These are phyloP conservation scores for Aramus guarauna DNA, from an alignment of 2,113 vertebrate species.

Conservation along the genomic window DNA sequence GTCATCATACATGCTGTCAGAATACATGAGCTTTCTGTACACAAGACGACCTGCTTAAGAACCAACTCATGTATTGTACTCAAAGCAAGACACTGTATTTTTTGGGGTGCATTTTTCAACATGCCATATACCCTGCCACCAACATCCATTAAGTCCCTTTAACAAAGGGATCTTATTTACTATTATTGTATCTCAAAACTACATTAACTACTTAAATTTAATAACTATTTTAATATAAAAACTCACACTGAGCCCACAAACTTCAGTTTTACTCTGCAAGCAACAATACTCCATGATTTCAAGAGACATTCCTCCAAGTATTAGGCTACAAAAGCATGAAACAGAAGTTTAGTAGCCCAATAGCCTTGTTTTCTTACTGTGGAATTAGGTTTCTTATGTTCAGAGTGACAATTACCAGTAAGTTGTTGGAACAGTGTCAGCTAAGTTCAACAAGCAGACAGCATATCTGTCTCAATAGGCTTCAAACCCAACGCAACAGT, in stretches of 20 bases:
- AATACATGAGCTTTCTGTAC: not conserved
- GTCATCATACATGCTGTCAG: not conserved
- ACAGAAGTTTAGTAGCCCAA: not conserved
- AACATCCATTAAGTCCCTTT: not conserved
- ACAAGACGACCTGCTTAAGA: not conserved
- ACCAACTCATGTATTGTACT: not conserved
- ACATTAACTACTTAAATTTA: not conserved
- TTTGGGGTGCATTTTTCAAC: not conserved
- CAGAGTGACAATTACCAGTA: not conserved
- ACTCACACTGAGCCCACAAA: not conserved
- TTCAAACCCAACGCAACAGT: not conserved
- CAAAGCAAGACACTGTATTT: not conserved
- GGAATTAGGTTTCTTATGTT: not conserved
- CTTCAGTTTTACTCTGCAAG: not conserved
- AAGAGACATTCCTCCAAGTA: not conserved
- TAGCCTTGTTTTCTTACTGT: not conserved
- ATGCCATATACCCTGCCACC: not conserved
- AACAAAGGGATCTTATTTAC: not conserved
- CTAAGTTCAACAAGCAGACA: not conserved
- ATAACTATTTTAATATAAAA: not conserved
- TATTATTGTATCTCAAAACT: not conserved
- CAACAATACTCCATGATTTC: not conserved
- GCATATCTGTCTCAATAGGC: not conserved
- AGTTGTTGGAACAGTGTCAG: not conserved
- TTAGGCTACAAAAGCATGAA: not conserved